Evolutionary conservation across 2,797 vertebrate species (phyloP), one percentile per base, ranked within the genome.

Genomic region (Gila robusta): DNA sequence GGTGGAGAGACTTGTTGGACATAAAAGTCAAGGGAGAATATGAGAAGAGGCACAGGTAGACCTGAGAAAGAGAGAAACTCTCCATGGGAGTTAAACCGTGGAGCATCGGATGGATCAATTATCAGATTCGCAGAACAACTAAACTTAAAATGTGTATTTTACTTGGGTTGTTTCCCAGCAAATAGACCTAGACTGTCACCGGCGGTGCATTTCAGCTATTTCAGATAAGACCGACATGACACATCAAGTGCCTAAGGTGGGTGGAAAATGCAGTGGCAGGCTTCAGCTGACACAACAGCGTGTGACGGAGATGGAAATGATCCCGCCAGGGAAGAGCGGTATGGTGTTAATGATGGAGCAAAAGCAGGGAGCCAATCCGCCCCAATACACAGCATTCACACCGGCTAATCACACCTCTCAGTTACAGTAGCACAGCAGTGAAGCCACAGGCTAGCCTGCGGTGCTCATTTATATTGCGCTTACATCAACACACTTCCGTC

Each of bases 361-460:
- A 91, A 93, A 92, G 86, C 93, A 94, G 95, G 77, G 95, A 94
- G 95, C 94, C 94, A 93, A 96, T 94, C 92, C 95, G 93, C 93
- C 91, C 94, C 90, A 93, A 93, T 92, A 92, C 90, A 89, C 93
- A 89, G 94, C 95, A 95, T 95, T 86, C 81, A 86, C 83, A 80
- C 79, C 62, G 23, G 83, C 72, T 90, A 70, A 72, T 96, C 95
- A 92, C 94, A 96, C 94, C 44, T 88, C 79, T 84, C 80, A 95
- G 92, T 95, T 96, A 96, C 96, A 97, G 97, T 95, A 97, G 96
- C 95, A 95, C 95, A 96, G 92, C 94, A 94, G 94, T 95, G 95
- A 95, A 95, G 93, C 95, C 95, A 96, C 94, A 94, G 95, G 95
- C 90, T 94, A 92, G 91, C 87, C 64, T 93, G 91, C 94, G 64